Base-by-base conservation (phyloP, 2,888 invertebrate genomes). In the Brassicogethes aeneus region DNA sequence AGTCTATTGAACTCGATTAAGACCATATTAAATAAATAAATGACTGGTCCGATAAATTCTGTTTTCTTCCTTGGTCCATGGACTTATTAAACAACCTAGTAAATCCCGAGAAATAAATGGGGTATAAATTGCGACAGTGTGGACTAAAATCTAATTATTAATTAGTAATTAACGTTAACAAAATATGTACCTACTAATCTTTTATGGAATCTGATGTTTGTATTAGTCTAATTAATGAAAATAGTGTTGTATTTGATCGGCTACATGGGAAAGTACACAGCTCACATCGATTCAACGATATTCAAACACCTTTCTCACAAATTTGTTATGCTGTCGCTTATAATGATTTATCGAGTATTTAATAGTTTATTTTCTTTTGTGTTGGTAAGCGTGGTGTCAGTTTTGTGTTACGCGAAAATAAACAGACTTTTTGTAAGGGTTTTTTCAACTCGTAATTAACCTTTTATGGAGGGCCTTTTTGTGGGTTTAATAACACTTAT, bases 361-460 rank as follows among this genome's bases (percentile, higher is more conserved):
- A 62, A 64, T 64, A 62, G 62, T 62, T 60, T 61, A 61, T 61
- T 61, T 55, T 60, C 54, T 52, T 53, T 59, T 57, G 53, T 55
- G 50, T 46, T 46, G n/a, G 43, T 46, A 44, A 48, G 51, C 48
- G 50, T 54, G 59, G 59, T 61, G 60, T 60, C 60, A 56, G 61
- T 61, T 63, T 61, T 59, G 56, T 56, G 54, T 62, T 60, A 61
- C 56, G 61, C 57, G 52, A 62, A 65, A 64, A 62, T 64, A 64
- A 64, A 65, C 64, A 64, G 50, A 54, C 59, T 52, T 51, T 49
- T 41, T 38, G 46, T 48, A 48, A 48, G 44, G 44, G 44, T 48
- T 47, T 46, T 48, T 44, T 47, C 45, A 43, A 46, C 42, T 45
- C 43, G 47, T 54, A 54, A 54, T 54, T 54, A 54, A 40, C 39